Evolutionary conservation across 2,797 vertebrate species (phyloP), one percentile per base, ranked within the genome.

Genomic region (Acomys russatus): DNA sequence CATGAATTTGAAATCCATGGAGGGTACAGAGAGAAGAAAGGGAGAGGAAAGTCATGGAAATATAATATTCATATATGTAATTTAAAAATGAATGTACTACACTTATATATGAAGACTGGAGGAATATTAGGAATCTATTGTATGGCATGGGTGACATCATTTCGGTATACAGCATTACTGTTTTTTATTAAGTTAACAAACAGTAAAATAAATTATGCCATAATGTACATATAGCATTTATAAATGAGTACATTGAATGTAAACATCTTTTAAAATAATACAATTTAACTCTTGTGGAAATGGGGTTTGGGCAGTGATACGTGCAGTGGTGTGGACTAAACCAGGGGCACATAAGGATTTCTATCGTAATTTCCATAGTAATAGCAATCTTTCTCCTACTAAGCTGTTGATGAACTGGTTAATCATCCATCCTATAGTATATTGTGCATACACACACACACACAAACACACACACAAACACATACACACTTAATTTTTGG

Each of bases 251-350:
- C 3, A 3, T 4, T 33, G 3, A 94, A 49, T 35, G 2, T 30
- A 30, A 93, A 88, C 79, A 49, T 64, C 8, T 64, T n/a, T 80
- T 91, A 70, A 87, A 44, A 87, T 59, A 59, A 74, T 93, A 74
- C 4, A 17, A 9, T 71, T 91, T 91, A 23, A n/a, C 44, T 56
- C 3, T 71, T 3, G 18, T 54, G 10, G 66, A 84, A 23, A 56
- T 38, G 38, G 4, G 23, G 7, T 7, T 63, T 70, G 5, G 23
- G 6, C 7, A 35, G 6, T 30, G 1, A 22, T 17, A 2, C 56
- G 15, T 14, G 4, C 20, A 38, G 3, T 51, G n/a, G 4, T 28
- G 10, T 14, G 88, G 5, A 86, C 17, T n/a, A 56, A 92, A 89
- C 73, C 33, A 20, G 17, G 51, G 17, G 10, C 28, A 82, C 9